phyloP scores from a whole-genome alignment of 1,140 invertebrate species.

The Lerema accius region DNA sequence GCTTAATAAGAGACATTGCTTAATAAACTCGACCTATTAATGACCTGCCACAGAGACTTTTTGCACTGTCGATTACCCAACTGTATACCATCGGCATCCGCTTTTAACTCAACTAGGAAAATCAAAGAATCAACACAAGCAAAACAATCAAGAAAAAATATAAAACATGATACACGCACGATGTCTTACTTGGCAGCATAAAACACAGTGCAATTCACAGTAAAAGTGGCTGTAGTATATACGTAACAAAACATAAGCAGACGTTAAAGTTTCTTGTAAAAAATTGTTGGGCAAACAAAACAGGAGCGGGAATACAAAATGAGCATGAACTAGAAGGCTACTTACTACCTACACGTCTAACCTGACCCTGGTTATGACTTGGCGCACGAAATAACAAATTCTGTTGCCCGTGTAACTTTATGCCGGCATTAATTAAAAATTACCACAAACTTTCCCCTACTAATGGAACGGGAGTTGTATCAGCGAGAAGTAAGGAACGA shows the following conservation, averaged over 20 bases:
- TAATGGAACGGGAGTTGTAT: conserved; percentile 48
- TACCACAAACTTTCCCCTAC: conserved; percentile 54
- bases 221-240: neutral
- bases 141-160: too few relatives aligned
- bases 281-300: conserved; percentile 6
- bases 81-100: too few relatives aligned
- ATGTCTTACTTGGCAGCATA: too few relatives aligned
- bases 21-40: too few relatives aligned
- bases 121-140: too few relatives aligned
- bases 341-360: conserved; percentile 6
- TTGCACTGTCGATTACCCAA: too few relatives aligned
- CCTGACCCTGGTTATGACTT: conserved; percentile 15
- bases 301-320: conserved; percentile 6
- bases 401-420: conserved; percentile 3
- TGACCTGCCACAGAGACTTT: too few relatives aligned
- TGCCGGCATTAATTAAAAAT: conserved; percentile 65
- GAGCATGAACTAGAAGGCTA: neutral
- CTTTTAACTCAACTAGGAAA: too few relatives aligned
- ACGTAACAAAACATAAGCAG: neutral
- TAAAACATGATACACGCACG: neutral
- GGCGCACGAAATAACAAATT: conserved; percentile 7
- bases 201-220: too few relatives aligned
- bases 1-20: too few relatives aligned
- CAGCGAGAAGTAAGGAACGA: conserved; percentile 30
- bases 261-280: neutral